Conservation (phyloP, 1,140 invertebrate genomes). For the Drosophila lacteicornis region DNA sequence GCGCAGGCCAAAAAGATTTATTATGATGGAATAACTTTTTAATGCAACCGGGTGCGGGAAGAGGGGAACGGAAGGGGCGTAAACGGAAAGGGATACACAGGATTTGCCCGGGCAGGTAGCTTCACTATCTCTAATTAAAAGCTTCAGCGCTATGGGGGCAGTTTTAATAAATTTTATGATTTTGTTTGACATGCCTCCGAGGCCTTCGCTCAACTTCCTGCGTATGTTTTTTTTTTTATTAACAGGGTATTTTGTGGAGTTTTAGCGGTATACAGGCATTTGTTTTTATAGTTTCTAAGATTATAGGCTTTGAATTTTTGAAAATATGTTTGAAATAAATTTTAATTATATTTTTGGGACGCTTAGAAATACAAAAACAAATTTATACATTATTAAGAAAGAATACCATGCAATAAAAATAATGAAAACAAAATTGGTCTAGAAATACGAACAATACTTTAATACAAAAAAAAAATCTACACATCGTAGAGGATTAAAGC, state of each 20-base stretch:
- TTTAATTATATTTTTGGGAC: too few species aligned
- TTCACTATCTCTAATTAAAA: constrained; percentile 71
- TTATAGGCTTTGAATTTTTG: too few species aligned
- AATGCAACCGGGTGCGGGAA: background rate
- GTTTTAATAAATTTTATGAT: constrained; percentile 79
- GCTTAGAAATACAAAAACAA: too few species aligned
- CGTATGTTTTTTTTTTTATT: constrained; percentile 11
- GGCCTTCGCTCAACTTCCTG: constrained; percentile 21
- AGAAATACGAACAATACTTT: too few species aligned
- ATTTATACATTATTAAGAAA: too few species aligned
- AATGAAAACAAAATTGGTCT: too few species aligned
- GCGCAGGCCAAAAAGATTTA: constrained; percentile 69
- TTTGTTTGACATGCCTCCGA: constrained; percentile 63
- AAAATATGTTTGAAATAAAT: too few species aligned
- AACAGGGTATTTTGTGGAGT: background rate
- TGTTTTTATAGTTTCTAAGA: too few species aligned
- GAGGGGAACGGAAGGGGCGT: background rate
- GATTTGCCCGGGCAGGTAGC: constrained; percentile 11
- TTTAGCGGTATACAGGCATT: too few species aligned
- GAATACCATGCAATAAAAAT: too few species aligned
- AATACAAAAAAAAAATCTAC: too few species aligned
- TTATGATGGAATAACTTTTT: constrained; percentile 82
- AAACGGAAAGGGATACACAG: constrained; percentile 1
- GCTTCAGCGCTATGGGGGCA: constrained; percentile 47
- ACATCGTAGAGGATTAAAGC: too few species aligned